A percentile compares a stretch with the other conserved stretches of the same genome.
Conservation (phyloP, 2,888 invertebrate species). For the Zelleria hepariella region DNA sequence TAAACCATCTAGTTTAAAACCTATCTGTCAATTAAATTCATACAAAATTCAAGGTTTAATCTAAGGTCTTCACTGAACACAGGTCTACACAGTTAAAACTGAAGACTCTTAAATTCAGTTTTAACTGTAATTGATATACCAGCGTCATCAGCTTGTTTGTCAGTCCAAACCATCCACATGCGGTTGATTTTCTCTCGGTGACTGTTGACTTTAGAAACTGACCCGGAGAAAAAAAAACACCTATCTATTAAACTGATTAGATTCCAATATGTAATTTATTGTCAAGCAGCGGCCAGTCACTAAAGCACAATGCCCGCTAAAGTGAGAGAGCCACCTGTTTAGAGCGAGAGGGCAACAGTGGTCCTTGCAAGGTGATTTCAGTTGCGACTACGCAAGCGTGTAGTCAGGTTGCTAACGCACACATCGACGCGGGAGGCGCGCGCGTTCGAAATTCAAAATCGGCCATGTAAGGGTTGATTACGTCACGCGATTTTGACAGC, state of each 20-base stretch:
- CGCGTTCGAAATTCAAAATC: conserved; percentile 16
- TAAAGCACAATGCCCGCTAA: conserved; percentile 66
- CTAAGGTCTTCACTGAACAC: too few relatives aligned
- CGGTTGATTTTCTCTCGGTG: too few relatives aligned
- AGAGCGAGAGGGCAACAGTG: conserved; percentile 55
- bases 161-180: too few relatives aligned
- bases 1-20: too few relatives aligned
- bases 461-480: conserved; percentile 2
- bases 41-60: too few relatives aligned
- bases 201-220: conserved; percentile 4
- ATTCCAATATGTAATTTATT: conserved; percentile 70
- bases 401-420: conserved; percentile 61
- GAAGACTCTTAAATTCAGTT: too few relatives aligned
- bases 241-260: conserved; percentile 70
- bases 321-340: conserved; percentile 38
- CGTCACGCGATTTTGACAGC: conserved; percentile 4
- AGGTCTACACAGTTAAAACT: too few relatives aligned
- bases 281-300: conserved; percentile 45
- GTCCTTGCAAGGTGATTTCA: conserved; percentile 73
- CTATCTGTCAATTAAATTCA: too few relatives aligned
- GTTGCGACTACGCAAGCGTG: conserved; percentile 67
- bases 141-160: too few relatives aligned
- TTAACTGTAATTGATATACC: too few relatives aligned
- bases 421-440: conserved; percentile 35
- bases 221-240: conserved; percentile 39